Conservation (phyloP, 1,140 invertebrate genomes). For the Drosophila orosa region DNA sequence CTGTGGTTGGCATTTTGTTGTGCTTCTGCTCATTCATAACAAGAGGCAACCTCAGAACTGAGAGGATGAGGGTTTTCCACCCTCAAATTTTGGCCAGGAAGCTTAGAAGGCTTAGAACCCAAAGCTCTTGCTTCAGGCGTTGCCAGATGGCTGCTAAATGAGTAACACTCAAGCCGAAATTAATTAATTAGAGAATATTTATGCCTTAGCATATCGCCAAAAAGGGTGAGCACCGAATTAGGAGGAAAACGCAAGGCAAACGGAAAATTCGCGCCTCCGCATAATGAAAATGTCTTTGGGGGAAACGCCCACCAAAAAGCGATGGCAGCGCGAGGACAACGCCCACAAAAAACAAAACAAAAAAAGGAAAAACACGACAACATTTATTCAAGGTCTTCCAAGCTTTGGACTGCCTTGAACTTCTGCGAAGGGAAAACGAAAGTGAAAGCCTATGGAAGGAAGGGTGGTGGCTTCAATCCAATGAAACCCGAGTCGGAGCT, state of each 20-base stretch:
- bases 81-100: conserved; percentile 11
- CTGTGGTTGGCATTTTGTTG: conserved; percentile 71
- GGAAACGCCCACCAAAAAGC: conserved; percentile 19
- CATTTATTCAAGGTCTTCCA: conserved; percentile 60
- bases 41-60: conserved; percentile 50
- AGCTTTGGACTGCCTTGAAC: conserved; percentile 72
- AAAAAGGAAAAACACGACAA: conserved; percentile 26
- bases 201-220: conserved; percentile 37
- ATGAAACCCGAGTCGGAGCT: conserved; percentile 31
- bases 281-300: conserved; percentile 35
- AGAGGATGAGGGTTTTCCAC: conserved; percentile 16
- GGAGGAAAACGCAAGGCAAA: conserved; percentile 16
- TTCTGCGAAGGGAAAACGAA: conserved; percentile 47
- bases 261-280: conserved; percentile 33
- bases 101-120: conserved; percentile 35
- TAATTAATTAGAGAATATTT: conserved; percentile 56
- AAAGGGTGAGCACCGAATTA: conserved; percentile 37
- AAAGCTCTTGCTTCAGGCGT: conserved; percentile 35
- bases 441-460: conserved; percentile 43
- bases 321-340: conserved; percentile 32
- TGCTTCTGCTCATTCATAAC: conserved; percentile 76
- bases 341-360: conserved; percentile 47
- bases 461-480: conserved; percentile 12
- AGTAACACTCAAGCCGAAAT: conserved; percentile 7
- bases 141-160: conserved; percentile 32